Conservation (phyloP, 2,888 invertebrate genomes). For the Cyclophora punctaria region DNA sequence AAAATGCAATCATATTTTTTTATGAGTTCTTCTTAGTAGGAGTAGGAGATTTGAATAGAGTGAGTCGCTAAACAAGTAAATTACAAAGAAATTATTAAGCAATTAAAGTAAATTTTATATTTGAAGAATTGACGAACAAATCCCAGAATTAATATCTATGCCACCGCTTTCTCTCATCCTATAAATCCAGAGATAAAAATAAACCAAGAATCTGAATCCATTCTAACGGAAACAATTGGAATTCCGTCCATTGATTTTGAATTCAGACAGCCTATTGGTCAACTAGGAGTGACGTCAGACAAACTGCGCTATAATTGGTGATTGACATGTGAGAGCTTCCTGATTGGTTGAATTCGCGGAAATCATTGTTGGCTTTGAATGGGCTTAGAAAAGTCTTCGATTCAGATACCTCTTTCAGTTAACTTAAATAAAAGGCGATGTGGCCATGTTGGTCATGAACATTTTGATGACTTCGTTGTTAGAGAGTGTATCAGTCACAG, state of each 20-base stretch:
- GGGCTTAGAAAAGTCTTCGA: conserved; percentile 22
- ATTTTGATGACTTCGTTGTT: no score
- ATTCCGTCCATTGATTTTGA: conserved; percentile 48
- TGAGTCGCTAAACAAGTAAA: no score
- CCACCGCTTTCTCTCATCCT: no score
- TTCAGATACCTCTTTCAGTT: no score
- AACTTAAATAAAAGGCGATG: neutral
- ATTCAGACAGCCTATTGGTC: conserved; percentile 55
- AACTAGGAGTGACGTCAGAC: conserved; percentile 47
- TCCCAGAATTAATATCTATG: no score
- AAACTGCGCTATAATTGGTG: conserved; percentile 69
- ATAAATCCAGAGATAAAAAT: conserved; percentile 1
- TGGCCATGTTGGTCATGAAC: neutral
- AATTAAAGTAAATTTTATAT: no score
- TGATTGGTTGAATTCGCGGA: conserved; percentile 44
- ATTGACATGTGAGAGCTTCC: conserved; percentile 67
- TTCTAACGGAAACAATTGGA: conserved; percentile 30
- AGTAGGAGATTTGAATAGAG: no score
- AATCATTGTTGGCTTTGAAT: conserved; percentile 29
- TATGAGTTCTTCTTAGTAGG: no score
- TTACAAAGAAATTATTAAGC: no score
- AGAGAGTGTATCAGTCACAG: no score
- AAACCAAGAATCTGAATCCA: conserved; percentile 7
- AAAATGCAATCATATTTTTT: no score
- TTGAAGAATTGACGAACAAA: no score